Percentiles rank a stretch among this genome's conserved stretches.
Conservation (phyloP, 1,140 invertebrate genomes). For the Lordiphosa mommai region DNA sequence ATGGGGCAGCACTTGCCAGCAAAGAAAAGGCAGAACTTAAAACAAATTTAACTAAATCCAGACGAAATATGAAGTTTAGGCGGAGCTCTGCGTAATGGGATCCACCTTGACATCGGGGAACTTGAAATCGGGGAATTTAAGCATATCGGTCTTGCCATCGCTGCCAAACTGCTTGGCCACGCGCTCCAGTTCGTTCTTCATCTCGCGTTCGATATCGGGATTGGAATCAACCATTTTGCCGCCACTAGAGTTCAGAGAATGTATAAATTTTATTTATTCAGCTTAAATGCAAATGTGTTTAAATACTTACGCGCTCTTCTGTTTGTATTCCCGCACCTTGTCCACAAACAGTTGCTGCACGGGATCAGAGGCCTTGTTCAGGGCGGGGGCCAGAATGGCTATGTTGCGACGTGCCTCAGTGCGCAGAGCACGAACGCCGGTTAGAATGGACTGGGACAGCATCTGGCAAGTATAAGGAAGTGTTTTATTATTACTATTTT, state of each 20-base stretch:
- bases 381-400: constrained; percentile 84
- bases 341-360: constrained; percentile 96
- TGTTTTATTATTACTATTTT: background rate
- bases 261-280: background rate
- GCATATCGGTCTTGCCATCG: constrained; percentile 88
- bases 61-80: constrained; percentile 23
- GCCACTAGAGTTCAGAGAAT: constrained; percentile 80
- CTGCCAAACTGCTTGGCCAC: constrained; percentile 89
- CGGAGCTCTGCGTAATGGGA: constrained; percentile 80
- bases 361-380: constrained; percentile 90
- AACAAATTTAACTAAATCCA: constrained; percentile 53
- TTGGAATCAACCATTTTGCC: constrained; percentile 91
- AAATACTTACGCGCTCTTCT: constrained; percentile 68
- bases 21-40: constrained; percentile 39
- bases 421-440: constrained; percentile 60
- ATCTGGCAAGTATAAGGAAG: constrained; percentile 63
- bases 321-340: constrained; percentile 93
- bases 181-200: constrained; percentile 89
- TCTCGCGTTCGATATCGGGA: constrained; percentile 87
- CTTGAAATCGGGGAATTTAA: constrained; percentile 91
- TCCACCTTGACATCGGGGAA: constrained; percentile 86
- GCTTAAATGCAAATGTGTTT: no score
- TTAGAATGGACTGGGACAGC: constrained; percentile 72
- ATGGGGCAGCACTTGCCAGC: background rate
- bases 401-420: constrained; percentile 82